A percentile compares a stretch with the other conserved stretches of the same genome.
phyloP scores from a whole-genome alignment of 2,797 vertebrate genomes.

The Eptatretus atami region DNA sequence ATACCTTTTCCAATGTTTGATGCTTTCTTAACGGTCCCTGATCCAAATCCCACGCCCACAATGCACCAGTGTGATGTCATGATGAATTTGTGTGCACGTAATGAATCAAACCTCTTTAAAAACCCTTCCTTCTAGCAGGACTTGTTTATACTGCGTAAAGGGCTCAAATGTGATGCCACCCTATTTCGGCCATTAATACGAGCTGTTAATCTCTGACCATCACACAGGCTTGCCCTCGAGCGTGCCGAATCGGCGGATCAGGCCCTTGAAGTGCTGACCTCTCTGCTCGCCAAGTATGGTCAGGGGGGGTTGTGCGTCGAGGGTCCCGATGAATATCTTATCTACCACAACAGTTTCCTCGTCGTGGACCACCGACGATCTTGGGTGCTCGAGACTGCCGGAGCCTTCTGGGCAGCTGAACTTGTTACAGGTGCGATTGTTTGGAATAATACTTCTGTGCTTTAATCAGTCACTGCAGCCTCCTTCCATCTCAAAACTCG shows the following conservation, averaged over 20 bases:
- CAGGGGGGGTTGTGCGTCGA: slow-evolving; percentile 78
- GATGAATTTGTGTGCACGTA: too few species aligned
- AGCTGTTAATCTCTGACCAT: too few species aligned
- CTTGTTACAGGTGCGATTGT: slow-evolving; percentile 35
- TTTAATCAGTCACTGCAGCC: neutral
- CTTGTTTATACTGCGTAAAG: too few species aligned
- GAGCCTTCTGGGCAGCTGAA: slow-evolving; percentile 72
- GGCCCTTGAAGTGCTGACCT: slow-evolving; percentile 37
- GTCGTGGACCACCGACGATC: slow-evolving; percentile 58
- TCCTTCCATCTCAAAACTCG: neutral
- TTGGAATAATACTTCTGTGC: too few species aligned
- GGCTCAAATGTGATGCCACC: too few species aligned
- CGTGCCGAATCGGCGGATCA: slow-evolving; percentile 52
- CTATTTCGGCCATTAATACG: too few species aligned
- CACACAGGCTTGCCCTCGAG: slow-evolving; percentile 52
- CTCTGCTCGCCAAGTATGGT: slow-evolving; percentile 45
- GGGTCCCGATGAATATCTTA: slow-evolving; percentile 24
- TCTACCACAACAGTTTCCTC: slow-evolving; percentile 90
- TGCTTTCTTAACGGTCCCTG: too few species aligned
- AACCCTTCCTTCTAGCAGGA: too few species aligned
- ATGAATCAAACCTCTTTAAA: too few species aligned
- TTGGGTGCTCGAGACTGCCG: slow-evolving; percentile 74
- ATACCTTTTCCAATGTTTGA: too few species aligned
- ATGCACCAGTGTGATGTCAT: too few species aligned
- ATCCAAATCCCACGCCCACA: too few species aligned